Evolutionary conservation across 2,113 vertebrate genomes (phyloP).

Genomic region (Muscicapa adusta): DNA sequence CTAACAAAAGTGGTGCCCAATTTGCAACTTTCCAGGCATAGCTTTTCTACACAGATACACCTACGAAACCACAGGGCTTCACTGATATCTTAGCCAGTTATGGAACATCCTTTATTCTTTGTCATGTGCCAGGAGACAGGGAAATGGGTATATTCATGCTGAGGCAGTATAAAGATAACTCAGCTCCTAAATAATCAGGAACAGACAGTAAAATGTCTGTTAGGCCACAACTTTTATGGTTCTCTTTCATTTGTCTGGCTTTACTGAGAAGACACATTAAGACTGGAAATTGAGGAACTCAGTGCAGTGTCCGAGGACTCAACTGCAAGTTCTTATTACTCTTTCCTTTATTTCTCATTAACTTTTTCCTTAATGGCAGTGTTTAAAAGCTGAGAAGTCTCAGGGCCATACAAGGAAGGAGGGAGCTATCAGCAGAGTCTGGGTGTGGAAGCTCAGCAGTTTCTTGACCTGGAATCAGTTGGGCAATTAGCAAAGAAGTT

Average conservation of each 20-base stretch:
- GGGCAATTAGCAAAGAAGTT: not conserved
- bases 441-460: not conserved
- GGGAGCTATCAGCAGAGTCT: not conserved
- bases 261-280: not conserved
- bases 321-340: not conserved
- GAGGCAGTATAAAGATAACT: not conserved
- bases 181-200: not conserved
- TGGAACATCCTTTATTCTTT: not conserved
- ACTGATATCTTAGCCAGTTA: not conserved
- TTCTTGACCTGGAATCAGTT: not conserved
- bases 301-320: not conserved
- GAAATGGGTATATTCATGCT: not conserved
- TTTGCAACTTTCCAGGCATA: not conserved
- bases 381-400: not conserved
- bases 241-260: not conserved
- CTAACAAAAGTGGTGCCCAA: not conserved
- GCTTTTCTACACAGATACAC: not conserved
- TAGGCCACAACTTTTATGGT: not conserved
- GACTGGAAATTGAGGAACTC: not conserved
- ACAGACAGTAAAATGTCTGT: not conserved
- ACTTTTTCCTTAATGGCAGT: not conserved
- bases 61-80: not conserved
- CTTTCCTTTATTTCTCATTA: not conserved
- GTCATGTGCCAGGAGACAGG: not conserved
- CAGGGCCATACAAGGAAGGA: not conserved